Conservation (phyloP, 1,140 invertebrate genomes). For the Saccostrea cuccullata region DNA sequence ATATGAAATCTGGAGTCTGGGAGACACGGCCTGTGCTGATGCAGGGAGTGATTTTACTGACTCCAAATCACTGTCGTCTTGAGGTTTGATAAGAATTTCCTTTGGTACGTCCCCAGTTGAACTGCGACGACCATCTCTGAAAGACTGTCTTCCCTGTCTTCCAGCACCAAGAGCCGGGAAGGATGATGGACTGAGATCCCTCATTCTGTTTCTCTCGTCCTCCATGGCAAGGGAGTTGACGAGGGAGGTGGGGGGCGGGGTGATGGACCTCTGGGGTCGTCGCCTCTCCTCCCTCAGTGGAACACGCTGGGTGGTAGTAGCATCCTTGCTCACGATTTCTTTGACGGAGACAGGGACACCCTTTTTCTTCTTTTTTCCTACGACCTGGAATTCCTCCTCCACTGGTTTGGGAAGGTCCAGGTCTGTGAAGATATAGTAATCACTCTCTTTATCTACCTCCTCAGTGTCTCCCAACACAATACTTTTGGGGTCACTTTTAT, state of each 20-base stretch:
- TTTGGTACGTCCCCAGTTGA: conserved; percentile 71
- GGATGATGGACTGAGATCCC: conserved; percentile 72
- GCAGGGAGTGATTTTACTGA: conserved; percentile 74
- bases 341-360: conserved; percentile 16
- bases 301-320: conserved; percentile 23
- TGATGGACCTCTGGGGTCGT: conserved; percentile 52
- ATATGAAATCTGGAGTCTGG: conserved; percentile 68
- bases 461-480: conserved; percentile 32
- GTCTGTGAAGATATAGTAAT: conserved; percentile 68
- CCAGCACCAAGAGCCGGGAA: conserved; percentile 67
- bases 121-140: conserved; percentile 66
- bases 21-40: conserved; percentile 57
- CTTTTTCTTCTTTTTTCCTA: conserved; percentile 69
- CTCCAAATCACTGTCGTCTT: conserved; percentile 73
- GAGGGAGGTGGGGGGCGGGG: conserved; percentile 58
- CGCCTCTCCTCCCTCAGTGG: conserved; percentile 31
- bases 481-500: background rate
- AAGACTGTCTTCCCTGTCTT: conserved; percentile 49
- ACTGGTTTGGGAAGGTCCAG: conserved; percentile 56
- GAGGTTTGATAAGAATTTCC: conserved; percentile 57
- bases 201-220: conserved; percentile 49
- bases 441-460: conserved; percentile 45
- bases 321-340: conserved; percentile 38
- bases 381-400: conserved; percentile 67
- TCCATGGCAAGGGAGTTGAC: conserved; percentile 38